Conservation (phyloP, 2,888 invertebrate genomes). For the Blastobasis adustella region DNA sequence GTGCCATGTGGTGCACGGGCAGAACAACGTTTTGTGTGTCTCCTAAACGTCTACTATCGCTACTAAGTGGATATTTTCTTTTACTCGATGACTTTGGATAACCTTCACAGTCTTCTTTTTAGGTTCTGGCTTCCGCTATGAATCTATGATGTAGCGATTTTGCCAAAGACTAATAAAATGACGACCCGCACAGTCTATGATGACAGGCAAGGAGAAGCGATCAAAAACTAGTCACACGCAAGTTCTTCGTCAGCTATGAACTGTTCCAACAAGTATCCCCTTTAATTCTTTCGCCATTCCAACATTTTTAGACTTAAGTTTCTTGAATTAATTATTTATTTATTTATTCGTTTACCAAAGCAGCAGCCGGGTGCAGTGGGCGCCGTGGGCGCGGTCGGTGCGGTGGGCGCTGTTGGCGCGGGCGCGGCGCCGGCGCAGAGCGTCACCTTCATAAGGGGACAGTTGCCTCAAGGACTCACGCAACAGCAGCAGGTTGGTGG, state of each 20-base stretch:
- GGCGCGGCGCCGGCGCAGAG: conserved; percentile 69
- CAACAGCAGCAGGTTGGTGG: conserved; percentile 74
- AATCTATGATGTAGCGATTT: too few species aligned
- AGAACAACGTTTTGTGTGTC: too few species aligned
- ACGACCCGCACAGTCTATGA: too few species aligned
- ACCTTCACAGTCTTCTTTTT: too few species aligned
- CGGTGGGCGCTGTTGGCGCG: conserved; percentile 23
- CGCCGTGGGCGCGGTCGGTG: conserved; percentile 7
- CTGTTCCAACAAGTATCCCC: conserved; percentile 1
- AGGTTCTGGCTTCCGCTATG: too few species aligned
- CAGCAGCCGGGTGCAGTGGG: conserved; percentile 51
- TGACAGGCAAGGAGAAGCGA: too few species aligned
- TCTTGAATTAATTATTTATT: not conserved
- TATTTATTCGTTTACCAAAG: not conserved
- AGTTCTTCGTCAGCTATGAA: not conserved
- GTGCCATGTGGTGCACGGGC: too few species aligned
- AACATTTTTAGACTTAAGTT: not conserved
- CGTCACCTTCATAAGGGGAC: conserved; percentile 81
- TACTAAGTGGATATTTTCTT: too few species aligned
- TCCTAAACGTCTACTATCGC: too few species aligned
- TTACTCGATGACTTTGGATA: too few species aligned
- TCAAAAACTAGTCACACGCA: too few species aligned
- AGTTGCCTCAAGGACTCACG: conserved; percentile 78
- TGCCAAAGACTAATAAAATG: too few species aligned
- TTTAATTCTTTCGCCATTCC: not conserved